These are phyloP conservation scores for Tethya wilhelma DNA, from an alignment of 37 sponge, comb jelly and placozoan species.

Conservation along the genomic window DNA sequence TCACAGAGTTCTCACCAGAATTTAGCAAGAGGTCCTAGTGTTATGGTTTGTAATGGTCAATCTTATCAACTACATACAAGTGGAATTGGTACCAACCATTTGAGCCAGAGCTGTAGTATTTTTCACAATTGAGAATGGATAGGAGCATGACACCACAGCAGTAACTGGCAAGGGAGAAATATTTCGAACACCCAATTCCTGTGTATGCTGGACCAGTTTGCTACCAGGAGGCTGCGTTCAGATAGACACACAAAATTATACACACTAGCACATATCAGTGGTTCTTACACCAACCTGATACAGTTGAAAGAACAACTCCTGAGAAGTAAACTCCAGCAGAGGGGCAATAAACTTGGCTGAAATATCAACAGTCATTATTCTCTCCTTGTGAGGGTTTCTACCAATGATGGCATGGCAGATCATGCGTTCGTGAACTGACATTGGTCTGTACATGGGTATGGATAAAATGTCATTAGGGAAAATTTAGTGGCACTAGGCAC, in stretches of 20 bases:
- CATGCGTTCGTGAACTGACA: constrained; percentile 80
- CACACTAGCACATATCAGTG: no score
- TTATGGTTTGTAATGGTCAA: no score
- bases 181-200: constrained; percentile 67
- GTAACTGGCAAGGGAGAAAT: constrained; percentile 81
- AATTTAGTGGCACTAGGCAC: no score
- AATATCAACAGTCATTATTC: constrained; percentile 88
- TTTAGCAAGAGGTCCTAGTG: constrained; percentile 58
- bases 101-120: constrained; percentile 12
- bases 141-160: constrained; percentile 48
- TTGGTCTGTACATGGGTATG: constrained; percentile 59
- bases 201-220: constrained; percentile 41
- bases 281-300: constrained; percentile 85
- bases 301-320: constrained; percentile 61
- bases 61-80: background rate
- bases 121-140: constrained; percentile 71
- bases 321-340: constrained; percentile 73
- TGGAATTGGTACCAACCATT: constrained; percentile 29
- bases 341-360: constrained; percentile 85
- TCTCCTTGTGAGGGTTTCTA: constrained; percentile 88
- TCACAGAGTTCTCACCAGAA: constrained; percentile 26
- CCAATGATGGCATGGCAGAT: constrained; percentile 97
- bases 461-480: no score
- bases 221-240: constrained; percentile 59
- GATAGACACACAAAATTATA: no score